Base-by-base conservation (phyloP, 2,113 vertebrate genomes). In the Dromaius novaehollandiae region DNA sequence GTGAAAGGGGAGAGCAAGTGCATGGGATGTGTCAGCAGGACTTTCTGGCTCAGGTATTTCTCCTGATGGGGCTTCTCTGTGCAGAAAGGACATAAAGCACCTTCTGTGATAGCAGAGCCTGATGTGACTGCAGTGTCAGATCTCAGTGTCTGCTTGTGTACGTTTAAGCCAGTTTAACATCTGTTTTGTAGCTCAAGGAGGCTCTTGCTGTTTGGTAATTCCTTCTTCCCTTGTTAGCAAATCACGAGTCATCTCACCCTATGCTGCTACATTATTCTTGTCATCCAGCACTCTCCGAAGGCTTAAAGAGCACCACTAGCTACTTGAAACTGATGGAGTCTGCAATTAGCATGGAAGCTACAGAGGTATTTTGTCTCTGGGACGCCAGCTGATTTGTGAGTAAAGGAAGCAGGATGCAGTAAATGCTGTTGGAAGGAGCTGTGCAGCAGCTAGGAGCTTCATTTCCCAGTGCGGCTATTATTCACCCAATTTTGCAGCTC, bases 191-290 rank as follows among this genome's bases (percentile, higher is more conserved):
- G 40, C 78, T 93, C 85, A 64, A 64, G 40, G 34, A 46, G 19
- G 55, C 38, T 95, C 55, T 92, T 80, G 36, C 58, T 77, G 91
- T 50, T 85, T 6, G 7, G 58, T 42, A 76, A 76, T 91, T 87
- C 79, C 75, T 91, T 82, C 36, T 65, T 50, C 79, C 88, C 44
- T 89, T 84, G 32, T 89, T 74, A 91, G 75, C 50, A 93, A 94
- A 93, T 58, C 93, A 86, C 0, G 0, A 73, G 70, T 58, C 78
- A 68, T 63, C 64, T 75, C 21, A 9, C 18, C 75, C 28, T 66
- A 40, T 28, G 44, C 40, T 66, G 13, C 50, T 55, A n/a, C 36
- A 30, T 82, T 69, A 82, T 70, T 90, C 78, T 50, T 91, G 75
- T 80, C 40, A 60, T 74, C 79, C 66, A 66, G 66, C 68, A 30